A percentile compares a stretch with the other conserved stretches of the same genome.
Evolutionary conservation across 2,113 vertebrate genomes (phyloP).

Genomic region (Nothoprocta pentlandii): DNA sequence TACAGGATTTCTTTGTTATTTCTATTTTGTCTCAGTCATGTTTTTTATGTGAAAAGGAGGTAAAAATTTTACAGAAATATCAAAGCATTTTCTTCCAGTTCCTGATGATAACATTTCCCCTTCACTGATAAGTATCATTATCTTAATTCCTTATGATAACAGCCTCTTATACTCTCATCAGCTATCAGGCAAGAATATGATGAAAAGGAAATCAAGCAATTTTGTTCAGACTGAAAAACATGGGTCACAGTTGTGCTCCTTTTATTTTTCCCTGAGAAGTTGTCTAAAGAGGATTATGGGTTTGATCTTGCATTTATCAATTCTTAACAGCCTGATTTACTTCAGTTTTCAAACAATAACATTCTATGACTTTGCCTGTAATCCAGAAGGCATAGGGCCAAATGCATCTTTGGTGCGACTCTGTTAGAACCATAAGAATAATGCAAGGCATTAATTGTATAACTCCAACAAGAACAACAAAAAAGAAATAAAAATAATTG

Average conservation of each 20-base stretch:
- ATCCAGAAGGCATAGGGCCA: slow-evolving; percentile 66
- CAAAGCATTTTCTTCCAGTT: slow-evolving; percentile 51
- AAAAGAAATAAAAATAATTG: background rate
- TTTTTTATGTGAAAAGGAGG: slow-evolving; percentile 15
- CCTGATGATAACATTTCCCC: slow-evolving; percentile 17
- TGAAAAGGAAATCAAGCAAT: slow-evolving; percentile 26
- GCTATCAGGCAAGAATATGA: slow-evolving; percentile 19
- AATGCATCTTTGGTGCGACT: slow-evolving; percentile 29
- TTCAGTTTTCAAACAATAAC: slow-evolving; percentile 67
- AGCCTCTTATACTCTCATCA: slow-evolving; percentile 24
- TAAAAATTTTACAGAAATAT: slow-evolving; percentile 65
- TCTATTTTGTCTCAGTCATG: slow-evolving; percentile 54
- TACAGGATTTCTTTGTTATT: slow-evolving; percentile 14
- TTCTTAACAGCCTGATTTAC: slow-evolving; percentile 66
- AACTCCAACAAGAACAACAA: background rate
- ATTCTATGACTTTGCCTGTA: slow-evolving; percentile 52
- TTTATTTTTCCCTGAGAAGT: slow-evolving; percentile 32
- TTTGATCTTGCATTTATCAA: slow-evolving; percentile 60
- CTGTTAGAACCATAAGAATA: slow-evolving; percentile 32
- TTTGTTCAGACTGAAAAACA: slow-evolving; percentile 9
- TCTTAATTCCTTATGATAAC: slow-evolving; percentile 43
- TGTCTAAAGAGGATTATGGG: slow-evolving; percentile 60
- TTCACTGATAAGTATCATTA: slow-evolving; percentile 23
- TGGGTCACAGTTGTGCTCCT: background rate
- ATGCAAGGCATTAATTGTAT: background rate